phyloP scores from a whole-genome alignment of 2,888 invertebrate genomes.

The Rotaria magnacalcarata region DNA sequence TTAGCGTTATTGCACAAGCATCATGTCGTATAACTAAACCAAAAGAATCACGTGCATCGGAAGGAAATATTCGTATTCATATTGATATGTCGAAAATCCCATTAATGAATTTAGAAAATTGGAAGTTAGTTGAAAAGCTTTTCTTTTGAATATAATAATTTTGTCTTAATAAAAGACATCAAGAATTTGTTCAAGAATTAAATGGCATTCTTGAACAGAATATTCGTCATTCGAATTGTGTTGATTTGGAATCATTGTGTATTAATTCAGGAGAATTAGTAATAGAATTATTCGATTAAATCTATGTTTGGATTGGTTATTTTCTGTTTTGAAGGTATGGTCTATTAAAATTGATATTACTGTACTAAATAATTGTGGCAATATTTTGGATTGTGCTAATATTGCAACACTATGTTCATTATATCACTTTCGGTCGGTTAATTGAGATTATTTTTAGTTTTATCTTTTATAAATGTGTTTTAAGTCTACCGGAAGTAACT shows the following conservation, averaged over 20 bases:
- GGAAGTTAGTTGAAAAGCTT: slow-evolving; percentile 58
- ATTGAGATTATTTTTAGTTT: not conserved
- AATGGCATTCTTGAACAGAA: slow-evolving; percentile 74
- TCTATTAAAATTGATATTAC: slow-evolving; percentile 76
- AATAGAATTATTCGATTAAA: not conserved
- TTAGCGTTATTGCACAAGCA: slow-evolving; percentile 77
- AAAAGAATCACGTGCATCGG: slow-evolving; percentile 77
- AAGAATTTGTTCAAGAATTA: slow-evolving; percentile 43
- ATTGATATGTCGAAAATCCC: slow-evolving; percentile 81
- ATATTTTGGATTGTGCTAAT: slow-evolving; percentile 78
- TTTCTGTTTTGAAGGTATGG: slow-evolving; percentile 57
- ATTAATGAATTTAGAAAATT: slow-evolving; percentile 75
- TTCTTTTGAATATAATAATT: not conserved
- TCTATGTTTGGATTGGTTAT: not conserved
- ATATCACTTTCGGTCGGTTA: slow-evolving; percentile 66
- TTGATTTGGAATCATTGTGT: slow-evolving; percentile 89
- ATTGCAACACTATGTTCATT: slow-evolving; percentile 81
- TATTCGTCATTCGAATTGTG: slow-evolving; percentile 80
- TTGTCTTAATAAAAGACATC: slow-evolving; percentile 36
- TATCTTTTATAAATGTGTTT: slow-evolving; percentile 55
- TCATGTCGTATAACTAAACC: slow-evolving; percentile 81
- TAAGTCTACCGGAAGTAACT: slow-evolving; percentile 50
- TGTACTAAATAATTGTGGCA: slow-evolving; percentile 86
- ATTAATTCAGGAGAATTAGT: slow-evolving; percentile 74
- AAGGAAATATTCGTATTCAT: slow-evolving; percentile 78